phyloP scores from a whole-genome alignment of 2,113 vertebrate species.

The Ctenomys sociabilis region DNA sequence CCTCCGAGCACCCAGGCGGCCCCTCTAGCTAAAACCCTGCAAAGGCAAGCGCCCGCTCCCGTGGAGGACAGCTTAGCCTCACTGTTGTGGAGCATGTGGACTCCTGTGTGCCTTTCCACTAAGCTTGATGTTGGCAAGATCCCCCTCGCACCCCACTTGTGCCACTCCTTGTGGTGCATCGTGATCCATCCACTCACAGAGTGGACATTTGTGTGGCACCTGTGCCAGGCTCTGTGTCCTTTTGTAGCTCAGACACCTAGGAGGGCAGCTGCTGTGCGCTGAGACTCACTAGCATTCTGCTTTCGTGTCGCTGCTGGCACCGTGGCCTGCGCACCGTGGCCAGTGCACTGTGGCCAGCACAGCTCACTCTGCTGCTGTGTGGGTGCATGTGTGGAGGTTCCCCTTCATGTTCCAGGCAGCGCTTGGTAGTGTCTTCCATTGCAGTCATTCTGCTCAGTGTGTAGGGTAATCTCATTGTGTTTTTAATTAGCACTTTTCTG shows the following conservation, averaged over 20 bases:
- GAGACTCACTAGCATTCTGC: background rate
- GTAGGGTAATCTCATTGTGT: background rate
- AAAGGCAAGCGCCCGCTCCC: background rate
- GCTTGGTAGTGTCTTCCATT: background rate
- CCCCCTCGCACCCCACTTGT: background rate
- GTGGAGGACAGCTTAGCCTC: background rate
- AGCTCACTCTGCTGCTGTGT: no score
- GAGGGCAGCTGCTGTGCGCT: background rate
- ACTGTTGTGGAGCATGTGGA: background rate
- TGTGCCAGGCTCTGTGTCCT: background rate
- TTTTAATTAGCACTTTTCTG: background rate
- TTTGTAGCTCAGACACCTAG: no score
- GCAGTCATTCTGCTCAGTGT: background rate
- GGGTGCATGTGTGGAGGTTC: accelerated
- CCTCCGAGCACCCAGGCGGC: accelerated
- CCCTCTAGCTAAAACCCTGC: background rate
- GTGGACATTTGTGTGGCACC: background rate
- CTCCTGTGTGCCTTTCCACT: background rate
- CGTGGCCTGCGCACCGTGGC: background rate
- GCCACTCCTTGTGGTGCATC: background rate
- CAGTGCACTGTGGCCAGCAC: background rate
- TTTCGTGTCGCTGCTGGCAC: no score
- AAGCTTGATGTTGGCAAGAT: accelerated
- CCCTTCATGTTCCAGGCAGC: background rate
- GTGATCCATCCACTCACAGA: background rate